Evolutionary conservation across 2,888 invertebrate genomes (phyloP), one percentile per base, ranked within the genome.

Genomic region (Lapara coniferarum): DNA sequence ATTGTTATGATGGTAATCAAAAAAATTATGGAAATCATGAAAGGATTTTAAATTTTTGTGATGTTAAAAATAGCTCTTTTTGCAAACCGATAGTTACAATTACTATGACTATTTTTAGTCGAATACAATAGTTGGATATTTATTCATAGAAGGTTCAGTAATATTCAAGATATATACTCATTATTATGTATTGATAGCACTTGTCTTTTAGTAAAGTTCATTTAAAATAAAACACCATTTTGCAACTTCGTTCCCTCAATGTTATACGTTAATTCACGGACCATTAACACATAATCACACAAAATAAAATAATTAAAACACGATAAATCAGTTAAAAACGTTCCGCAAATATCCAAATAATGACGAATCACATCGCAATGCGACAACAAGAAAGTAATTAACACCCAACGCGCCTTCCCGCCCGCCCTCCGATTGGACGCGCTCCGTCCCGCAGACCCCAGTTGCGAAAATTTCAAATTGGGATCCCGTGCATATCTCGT

Each of bases 301-400:
- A 63, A 16, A 12, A 6, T 25, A 16, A n/a, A 59, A 59, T 44
- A 12, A 59, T 59, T 8, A 59, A 56, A 16, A 59, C 44, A 69
- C 30, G 16, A 70, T 74, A 77, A 78, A 79, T 78, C 79, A 79
- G 80, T 80, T 80, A 72, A 77, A 77, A 76, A 57, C 37, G 78
- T 79, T 75, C 77, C 72, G 76, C 75, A 80, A 81, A 80, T 77
- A 78, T 59, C 78, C 72, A 75, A 77, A 76, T 75, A 75, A 78
- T 79, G 78, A 80, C 81, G 84, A 86, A 86, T 85, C 85, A 86
- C 83, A 85, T 79, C 80, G 77, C 79, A 79, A 75, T 74, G 77
- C 76, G 78, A 75, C 82, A 85, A 90, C 91, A 90, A 90, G 90
- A 87, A 87, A 85, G 88, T 87, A 92, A 93, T 93, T 92, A 92